Evolutionary conservation across 2,113 vertebrate genomes (phyloP), one percentile per base, ranked within the genome.

Genomic region (Raja brachyura): DNA sequence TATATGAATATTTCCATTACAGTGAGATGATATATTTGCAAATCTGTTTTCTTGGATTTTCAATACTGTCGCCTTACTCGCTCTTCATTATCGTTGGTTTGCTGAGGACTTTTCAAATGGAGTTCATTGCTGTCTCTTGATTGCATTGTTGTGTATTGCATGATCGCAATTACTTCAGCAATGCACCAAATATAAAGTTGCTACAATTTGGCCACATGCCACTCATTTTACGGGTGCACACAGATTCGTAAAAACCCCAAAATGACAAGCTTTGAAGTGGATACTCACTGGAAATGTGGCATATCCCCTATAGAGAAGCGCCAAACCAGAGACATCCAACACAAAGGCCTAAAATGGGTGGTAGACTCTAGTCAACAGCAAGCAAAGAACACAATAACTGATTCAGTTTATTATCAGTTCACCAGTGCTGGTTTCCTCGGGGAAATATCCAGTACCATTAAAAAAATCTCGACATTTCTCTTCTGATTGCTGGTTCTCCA

Each of bases 1-100:
- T 48, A 88, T 73, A 74, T 92, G 90, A 73, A 70, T 92, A 73
- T 92, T 92, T 92, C 73, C 68, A 92, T 92, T 54, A 39, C 28
- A 48, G 31, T 92, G 20, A 3, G 73, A 48, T 92, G 68, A 73
- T 92, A 73, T 25, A 92, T 92, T 33, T 73, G 33, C 90, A 92
- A 39, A 33, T 73, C 88, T 16, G 10, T 92, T 92, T 92, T 66
- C 88, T 92, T 73, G 66, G 66, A 16, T 33, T 33, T 73, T 70
- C 33, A 70, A 68, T 16, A 90, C 31, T 70, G 61, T 68, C 86
- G 31, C 31, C 63, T 66, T 13, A 14, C 68, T 25, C 59, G 28
- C 8, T 48, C 33, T 20, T 74, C 66, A 54, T 54, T 74, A 54
- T 73, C 73, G 39, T 33, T 92, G 25, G 66, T 28, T 92, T 73